A percentile compares a stretch with the other conserved stretches of the same genome.
Conservation (phyloP, 2,888 invertebrate genomes). For the Acholoe squamosa region DNA sequence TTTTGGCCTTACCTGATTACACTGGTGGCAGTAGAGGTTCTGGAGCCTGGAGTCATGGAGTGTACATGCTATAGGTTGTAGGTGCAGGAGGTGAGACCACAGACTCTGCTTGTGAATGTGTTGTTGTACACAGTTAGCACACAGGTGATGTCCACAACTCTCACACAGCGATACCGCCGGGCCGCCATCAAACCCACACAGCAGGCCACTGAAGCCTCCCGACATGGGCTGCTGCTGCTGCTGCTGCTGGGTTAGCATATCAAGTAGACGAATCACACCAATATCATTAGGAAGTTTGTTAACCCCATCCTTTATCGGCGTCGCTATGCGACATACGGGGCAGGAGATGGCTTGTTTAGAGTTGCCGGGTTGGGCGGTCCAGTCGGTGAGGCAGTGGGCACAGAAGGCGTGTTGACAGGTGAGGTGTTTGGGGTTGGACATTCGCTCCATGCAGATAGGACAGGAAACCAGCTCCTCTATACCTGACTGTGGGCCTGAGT, state of each 20-base stretch:
- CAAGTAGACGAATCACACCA: background rate
- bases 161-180: background rate
- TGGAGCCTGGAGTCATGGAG: background rate
- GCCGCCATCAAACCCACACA: background rate
- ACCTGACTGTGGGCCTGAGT: background rate
- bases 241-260: background rate
- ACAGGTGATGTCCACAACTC: background rate
- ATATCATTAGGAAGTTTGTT: background rate
- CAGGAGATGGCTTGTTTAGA: background rate
- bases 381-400: background rate
- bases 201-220: too few relatives aligned
- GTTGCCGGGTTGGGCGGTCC: slow-evolving; percentile 1
- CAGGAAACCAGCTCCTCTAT: slow-evolving; percentile 1
- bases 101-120: background rate
- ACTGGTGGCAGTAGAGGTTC: background rate
- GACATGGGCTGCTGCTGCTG: too few relatives aligned
- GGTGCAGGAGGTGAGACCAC: background rate
- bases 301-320: background rate
- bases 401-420: background rate
- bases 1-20: background rate
- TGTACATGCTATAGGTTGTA: background rate
- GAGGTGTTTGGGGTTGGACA: background rate
- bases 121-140: background rate
- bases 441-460: slow-evolving; percentile 1
- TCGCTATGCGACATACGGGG: background rate